phyloP scores from a whole-genome alignment of 2,888 invertebrate species.

The Microchrysa polita region DNA sequence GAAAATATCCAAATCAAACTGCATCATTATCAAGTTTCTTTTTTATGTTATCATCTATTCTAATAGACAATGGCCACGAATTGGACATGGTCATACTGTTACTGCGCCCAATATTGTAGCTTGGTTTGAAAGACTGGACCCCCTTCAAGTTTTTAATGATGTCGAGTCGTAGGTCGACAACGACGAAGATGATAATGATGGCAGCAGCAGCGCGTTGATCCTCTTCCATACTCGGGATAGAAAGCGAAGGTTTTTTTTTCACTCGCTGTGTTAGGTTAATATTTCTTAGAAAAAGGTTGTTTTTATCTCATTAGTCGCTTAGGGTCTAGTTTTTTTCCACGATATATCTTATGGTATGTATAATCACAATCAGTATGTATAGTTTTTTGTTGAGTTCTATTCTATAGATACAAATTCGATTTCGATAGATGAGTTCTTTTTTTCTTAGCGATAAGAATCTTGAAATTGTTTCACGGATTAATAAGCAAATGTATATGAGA shows the following conservation, averaged over 20 bases:
- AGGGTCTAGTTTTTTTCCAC: constrained; percentile 16
- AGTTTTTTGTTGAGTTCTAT: neutral
- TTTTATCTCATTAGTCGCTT: constrained; percentile 26
- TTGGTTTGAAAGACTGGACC: neutral
- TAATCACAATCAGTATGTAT: constrained; percentile 36
- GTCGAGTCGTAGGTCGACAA: constrained; percentile 16
- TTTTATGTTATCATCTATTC: neutral
- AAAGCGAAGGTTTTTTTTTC: constrained; percentile 37
- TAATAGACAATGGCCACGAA: neutral
- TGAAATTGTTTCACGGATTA: no score
- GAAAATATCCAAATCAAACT: neutral
- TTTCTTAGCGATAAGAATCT: neutral
- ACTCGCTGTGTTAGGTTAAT: neutral
- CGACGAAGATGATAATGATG: constrained; percentile 14
- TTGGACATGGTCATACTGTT: constrained; percentile 24
- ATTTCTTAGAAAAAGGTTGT: neutral
- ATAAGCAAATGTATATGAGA: no score
- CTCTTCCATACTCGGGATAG: neutral
- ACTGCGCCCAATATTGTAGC: neutral
- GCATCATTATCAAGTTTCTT: neutral
- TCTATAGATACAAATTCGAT: constrained; percentile 23
- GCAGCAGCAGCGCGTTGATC: neutral
- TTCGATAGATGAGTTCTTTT: constrained; percentile 36
- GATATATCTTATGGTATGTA: constrained; percentile 42
- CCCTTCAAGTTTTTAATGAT: constrained; percentile 37